Conservation (phyloP, 2,797 vertebrate species). For the Coregonus sp. region DNA sequence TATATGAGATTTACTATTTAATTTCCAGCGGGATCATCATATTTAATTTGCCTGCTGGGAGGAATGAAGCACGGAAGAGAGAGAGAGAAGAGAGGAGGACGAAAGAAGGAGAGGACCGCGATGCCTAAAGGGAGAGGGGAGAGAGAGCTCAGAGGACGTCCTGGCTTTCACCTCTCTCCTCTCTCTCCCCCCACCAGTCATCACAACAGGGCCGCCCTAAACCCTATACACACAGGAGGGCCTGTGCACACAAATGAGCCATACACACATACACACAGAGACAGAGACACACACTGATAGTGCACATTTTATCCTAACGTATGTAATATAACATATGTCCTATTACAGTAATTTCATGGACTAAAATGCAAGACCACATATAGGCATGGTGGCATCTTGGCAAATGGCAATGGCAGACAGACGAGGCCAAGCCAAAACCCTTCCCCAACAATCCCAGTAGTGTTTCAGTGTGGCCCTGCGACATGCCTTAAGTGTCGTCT, state of each 20-base stretch:
- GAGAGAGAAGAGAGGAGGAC: slow-evolving; percentile 1
- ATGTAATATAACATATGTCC: background rate
- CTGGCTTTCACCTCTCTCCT: slow-evolving; percentile 9
- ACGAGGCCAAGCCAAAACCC: background rate
- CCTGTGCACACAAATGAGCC: too few relatives aligned
- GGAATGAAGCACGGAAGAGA: slow-evolving; percentile 19
- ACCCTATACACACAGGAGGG: background rate
- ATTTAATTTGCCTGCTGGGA: slow-evolving; percentile 67
- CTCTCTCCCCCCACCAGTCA: background rate
- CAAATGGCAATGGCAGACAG: background rate
- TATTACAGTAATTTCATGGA: background rate
- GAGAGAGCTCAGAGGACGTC: slow-evolving; percentile 17
- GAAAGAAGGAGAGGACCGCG: slow-evolving; percentile 38
- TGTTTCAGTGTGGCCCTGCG: background rate
- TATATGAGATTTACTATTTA: slow-evolving; percentile 69
- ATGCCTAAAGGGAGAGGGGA: slow-evolving; percentile 42
- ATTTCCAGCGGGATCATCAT: slow-evolving; percentile 73
- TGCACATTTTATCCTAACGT: too few relatives aligned
- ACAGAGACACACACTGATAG: background rate
- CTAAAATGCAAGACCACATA: background rate
- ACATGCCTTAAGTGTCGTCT: background rate
- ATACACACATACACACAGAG: background rate
- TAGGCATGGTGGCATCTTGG: background rate
- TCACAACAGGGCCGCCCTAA: background rate
- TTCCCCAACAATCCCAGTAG: background rate